phyloP scores from a whole-genome alignment of 1,140 invertebrate species.

The Aphaenogaster ashmeadi region DNA sequence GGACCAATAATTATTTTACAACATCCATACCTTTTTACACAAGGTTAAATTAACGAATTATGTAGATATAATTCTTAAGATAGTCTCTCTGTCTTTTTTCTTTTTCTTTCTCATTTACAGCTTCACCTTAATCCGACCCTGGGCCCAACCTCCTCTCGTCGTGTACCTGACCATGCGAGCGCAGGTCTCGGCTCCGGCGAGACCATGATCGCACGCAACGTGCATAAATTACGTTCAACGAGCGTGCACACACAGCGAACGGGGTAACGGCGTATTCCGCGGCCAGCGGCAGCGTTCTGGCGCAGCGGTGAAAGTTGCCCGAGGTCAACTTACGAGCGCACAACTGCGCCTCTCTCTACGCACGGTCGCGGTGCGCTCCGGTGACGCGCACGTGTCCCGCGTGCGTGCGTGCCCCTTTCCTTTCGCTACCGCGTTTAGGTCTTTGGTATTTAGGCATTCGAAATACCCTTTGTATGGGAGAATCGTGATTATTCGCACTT shows the following conservation, averaged over 20 bases:
- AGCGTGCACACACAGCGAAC: constrained; percentile 62
- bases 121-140: constrained; percentile 17
- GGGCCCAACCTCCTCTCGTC: constrained; percentile 62
- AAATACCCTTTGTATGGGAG: not conserved
- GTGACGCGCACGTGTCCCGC: constrained; percentile 35
- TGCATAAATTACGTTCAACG: constrained; percentile 83
- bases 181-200: constrained; percentile 75
- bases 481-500: not conserved
- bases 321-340: constrained; percentile 81
- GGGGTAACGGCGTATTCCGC: constrained; percentile 68
- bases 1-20: not conserved
- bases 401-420: constrained; percentile 19
- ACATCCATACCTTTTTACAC: not conserved
- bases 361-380: constrained; percentile 4
- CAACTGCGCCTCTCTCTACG: constrained; percentile 54
- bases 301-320: constrained; percentile 84
- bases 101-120: not conserved
- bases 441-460: not conserved
- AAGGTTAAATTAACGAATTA: not conserved
- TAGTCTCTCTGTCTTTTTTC: not conserved
- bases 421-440: not conserved
- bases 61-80: not conserved
- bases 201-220: constrained; percentile 82
- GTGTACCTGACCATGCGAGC: constrained; percentile 81
- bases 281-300: constrained; percentile 62